Evolutionary conservation across 2,113 vertebrate species (phyloP).

Genomic region (Paedocypris sp.): DNA sequence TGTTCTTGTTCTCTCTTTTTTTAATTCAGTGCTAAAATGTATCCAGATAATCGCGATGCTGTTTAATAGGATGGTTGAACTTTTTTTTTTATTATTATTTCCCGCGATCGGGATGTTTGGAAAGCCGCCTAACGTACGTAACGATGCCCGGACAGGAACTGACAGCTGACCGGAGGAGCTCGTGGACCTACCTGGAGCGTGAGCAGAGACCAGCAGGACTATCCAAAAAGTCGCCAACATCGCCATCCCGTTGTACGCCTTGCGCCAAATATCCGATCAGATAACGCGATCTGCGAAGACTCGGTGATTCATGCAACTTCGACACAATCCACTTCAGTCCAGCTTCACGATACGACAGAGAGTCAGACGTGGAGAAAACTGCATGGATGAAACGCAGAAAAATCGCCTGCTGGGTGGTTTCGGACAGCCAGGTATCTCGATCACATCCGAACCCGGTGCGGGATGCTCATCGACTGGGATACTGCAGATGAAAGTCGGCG

Average conservation of each 20-base stretch:
- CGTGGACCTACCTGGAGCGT: conserved; percentile 54
- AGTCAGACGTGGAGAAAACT: conserved; percentile 2
- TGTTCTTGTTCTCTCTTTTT: too few species aligned
- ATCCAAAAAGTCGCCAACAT: conserved; percentile 53
- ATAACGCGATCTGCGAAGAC: conserved; percentile 43
- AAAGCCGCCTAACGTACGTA: background rate
- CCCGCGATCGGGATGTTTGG: too few species aligned
- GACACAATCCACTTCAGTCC: conserved; percentile 45
- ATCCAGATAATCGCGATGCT: background rate
- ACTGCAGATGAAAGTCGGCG: conserved; percentile 2
- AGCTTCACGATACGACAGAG: conserved; percentile 1
- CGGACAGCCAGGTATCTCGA: background rate
- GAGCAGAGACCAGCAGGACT: conserved; percentile 50
- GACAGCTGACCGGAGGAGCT: background rate
- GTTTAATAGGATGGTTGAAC: background rate
- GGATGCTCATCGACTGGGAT: background rate
- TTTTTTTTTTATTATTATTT: background rate
- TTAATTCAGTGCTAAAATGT: too few species aligned
- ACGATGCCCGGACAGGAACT: too few species aligned
- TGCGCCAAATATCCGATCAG: conserved; percentile 47
- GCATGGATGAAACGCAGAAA: background rate
- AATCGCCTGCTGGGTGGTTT: background rate
- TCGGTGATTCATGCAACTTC: conserved; percentile 57
- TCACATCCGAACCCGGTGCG: background rate
- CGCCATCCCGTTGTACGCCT: conserved; percentile 51